Base-by-base conservation (phyloP, 1,140 invertebrate genomes). In the Rhizoglyphus robini region DNA sequence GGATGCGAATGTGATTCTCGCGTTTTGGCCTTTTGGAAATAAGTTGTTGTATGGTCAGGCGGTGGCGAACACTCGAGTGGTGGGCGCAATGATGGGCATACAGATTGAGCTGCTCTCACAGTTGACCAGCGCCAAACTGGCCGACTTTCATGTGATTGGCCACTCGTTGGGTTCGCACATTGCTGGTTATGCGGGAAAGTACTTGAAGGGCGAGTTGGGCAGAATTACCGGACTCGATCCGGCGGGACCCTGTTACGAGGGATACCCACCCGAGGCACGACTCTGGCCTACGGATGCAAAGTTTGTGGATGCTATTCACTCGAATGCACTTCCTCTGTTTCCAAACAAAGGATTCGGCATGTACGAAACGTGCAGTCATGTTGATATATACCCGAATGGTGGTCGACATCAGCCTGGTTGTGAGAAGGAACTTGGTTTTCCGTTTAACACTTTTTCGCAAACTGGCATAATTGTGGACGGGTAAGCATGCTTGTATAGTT, bases 211-310 rank as follows among this genome's bases (percentile, higher is more conserved):
- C 5, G 31, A 47, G 30, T 23, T 68, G 23, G 67, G 5, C 23
- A 41, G 61, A 2, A 59, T 71, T 29, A 68, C 71, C 78, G 85
- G 83, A 27, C n/a, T n/a, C n/a, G n/a, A n/a, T n/a, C n/a, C n/a
- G n/a, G n/a, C n/a, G n/a, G n/a, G n/a, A n/a, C n/a, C 73, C 88
- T 36, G 86, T 89, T 78, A 86, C 87, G 1, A 87, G 87, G 1
- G 75, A 82, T 13, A 86, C 87, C 0, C 79, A 84, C 73, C 79
- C 36, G 79, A 83, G 63, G 74, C 81, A 60, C 79, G 82, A 29
- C 72, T 90, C 32, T 82, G 84, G 71, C 70, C 74, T 13, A 80
- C 73, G 4, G 86, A 88, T 73, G 87, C 86, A 0, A 71, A 78
- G 25, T 88, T 88, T 70, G 87, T 89, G 0, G 86, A 88, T 70